phyloP scores from a whole-genome alignment of 2,113 vertebrate genomes.

The Hippotragus niger region DNA sequence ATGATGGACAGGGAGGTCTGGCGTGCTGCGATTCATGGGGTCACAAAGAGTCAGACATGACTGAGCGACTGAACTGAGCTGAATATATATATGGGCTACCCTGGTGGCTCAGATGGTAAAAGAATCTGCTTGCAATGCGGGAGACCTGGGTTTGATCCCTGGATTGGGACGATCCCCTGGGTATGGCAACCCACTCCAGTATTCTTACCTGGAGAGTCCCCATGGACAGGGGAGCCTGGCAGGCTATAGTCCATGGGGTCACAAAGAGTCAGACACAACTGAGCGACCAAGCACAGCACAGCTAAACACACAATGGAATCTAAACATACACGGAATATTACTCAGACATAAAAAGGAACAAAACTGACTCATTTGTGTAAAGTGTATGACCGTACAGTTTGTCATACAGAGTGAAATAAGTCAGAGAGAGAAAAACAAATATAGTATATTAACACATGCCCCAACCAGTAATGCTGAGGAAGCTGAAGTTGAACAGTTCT shows the following conservation, averaged over 20 bases:
- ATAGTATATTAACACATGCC: background rate
- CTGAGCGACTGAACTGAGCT: too few relatives aligned
- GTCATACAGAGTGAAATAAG: background rate
- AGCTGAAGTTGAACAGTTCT: background rate
- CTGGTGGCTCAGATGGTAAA: background rate
- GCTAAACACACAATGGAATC: background rate
- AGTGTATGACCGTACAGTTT: background rate
- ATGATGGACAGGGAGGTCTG: too few relatives aligned
- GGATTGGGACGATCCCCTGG: background rate
- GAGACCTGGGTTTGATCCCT: background rate
- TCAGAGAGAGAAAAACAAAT: background rate
- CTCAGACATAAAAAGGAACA: background rate
- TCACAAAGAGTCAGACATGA: too few relatives aligned
- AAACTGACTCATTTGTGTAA: background rate
- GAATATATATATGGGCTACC: background rate
- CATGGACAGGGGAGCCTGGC: background rate
- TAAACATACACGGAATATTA: background rate
- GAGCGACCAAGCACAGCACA: background rate
- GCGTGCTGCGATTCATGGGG: too few relatives aligned
- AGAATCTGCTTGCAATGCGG: fast-evolving
- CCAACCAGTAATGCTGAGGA: background rate
- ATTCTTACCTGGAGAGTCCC: background rate
- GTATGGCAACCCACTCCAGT: background rate
- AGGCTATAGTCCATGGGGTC: background rate
- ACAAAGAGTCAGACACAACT: background rate